Conservation (phyloP, 2,113 vertebrate genomes). For the Casuarius casuarius region DNA sequence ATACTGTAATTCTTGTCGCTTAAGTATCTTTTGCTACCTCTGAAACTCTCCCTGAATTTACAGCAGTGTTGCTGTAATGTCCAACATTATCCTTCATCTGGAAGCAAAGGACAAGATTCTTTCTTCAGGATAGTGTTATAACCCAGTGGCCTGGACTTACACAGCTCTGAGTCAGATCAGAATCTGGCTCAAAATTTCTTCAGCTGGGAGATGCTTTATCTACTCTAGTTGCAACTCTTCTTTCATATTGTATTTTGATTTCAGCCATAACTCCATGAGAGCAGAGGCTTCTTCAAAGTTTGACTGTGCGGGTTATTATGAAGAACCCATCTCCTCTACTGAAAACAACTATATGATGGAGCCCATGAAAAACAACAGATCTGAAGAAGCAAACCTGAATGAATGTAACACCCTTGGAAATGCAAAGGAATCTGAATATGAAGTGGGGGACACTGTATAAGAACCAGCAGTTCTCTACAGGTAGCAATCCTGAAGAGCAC, state of each 20-base stretch:
- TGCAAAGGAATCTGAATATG: not conserved
- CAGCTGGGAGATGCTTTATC: not conserved
- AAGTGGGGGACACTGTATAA: slow-evolving; percentile 4
- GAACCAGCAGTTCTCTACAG: not conserved
- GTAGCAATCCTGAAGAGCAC: not conserved
- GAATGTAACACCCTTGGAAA: not conserved
- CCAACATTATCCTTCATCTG: not conserved
- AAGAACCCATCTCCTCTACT: slow-evolving; percentile 8
- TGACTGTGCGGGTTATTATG: not conserved
- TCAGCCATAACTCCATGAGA: not conserved
- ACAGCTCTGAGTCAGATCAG: not conserved
- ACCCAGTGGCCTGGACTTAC: not conserved
- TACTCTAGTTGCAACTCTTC: not conserved
- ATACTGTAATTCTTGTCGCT: not conserved
- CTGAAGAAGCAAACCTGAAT: not conserved
- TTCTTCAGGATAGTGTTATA: not conserved
- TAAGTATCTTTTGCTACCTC: not conserved
- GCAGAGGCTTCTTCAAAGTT: not conserved
- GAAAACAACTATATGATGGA: slow-evolving; percentile 12
- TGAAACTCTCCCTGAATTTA: not conserved
- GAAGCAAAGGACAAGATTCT: not conserved
- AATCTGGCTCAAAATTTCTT: not conserved
- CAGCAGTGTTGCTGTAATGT: not conserved
- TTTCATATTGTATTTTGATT: not conserved
- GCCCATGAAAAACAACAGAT: rapidly evolving